Base-by-base conservation (phyloP, 2,797 vertebrate genomes). In the Megalops cyprinoides region DNA sequence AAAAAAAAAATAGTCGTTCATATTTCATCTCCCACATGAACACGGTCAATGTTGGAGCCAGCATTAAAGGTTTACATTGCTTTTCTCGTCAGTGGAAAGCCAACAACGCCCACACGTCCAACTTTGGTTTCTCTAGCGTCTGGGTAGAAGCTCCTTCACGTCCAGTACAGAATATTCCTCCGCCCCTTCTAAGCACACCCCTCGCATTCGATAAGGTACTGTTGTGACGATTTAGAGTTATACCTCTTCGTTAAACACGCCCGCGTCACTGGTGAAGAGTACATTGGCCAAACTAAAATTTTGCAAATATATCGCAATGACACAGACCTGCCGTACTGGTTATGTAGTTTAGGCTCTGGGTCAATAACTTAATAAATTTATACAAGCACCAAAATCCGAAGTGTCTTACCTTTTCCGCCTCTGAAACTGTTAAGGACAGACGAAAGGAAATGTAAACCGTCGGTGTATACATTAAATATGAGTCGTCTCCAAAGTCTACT, bases 131-230 rank as follows among this genome's bases (percentile, higher is more conserved):
- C 65, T 69, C 65, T 69, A 42, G 37, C 37, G 65, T 42, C 65
- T 39, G 65, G 18, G n/a, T 37, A 23, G 65, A 69, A 69, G 37
- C 65, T 42, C 14, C 5, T 39, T 39, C 37, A 15, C 37, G 23
- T 10, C 62, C 62, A 42, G n/a, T 2, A 18, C 37, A 20, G 15
- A 69, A 42, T 20, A 69, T 23, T 42, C 6, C 65, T 69, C 62
- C 37, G 8, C 74, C 62, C 67, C 71, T 78, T 85, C 77, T 74
- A 58, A 44, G 44, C 85, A 84, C 89, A 87, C 88, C 89, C 87
- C 87, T 90, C 7, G 15, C n/a, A 25, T 55, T 83, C 77, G 85
- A 82, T 74, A 86, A 91, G 88, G 86, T 88, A 82, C 81, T 67
- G 37, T 67, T 80, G 81, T 42, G 80, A 83, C 73, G 55, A 78